A percentile compares a stretch with the other conserved stretches of the same genome.
These are phyloP conservation scores for Falco naumanni DNA, from an alignment of 2,797 vertebrate species.

Conservation along the genomic window DNA sequence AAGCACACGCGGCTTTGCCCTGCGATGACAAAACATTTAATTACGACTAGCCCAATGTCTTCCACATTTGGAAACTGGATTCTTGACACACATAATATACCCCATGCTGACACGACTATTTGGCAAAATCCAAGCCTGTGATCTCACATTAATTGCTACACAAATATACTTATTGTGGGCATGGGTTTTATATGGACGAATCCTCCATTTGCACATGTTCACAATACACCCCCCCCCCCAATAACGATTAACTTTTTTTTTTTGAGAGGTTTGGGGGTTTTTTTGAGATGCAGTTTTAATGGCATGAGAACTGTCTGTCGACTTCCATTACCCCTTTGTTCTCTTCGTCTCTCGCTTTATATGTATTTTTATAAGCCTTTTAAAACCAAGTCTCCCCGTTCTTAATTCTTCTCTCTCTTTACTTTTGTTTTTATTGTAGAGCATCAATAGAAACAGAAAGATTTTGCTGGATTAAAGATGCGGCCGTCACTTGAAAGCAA, in stretches of 20 bases:
- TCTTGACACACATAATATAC: slow-evolving; percentile 53
- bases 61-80: slow-evolving; percentile 63
- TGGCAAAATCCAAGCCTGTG: slow-evolving; percentile 69
- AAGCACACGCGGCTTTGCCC: slow-evolving; percentile 22
- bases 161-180: slow-evolving; percentile 73
- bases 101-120: slow-evolving; percentile 64
- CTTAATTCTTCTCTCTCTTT: slow-evolving; percentile 60
- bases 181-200: slow-evolving; percentile 45
- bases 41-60: slow-evolving; percentile 14
- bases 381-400: slow-evolving; percentile 54
- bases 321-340: slow-evolving; percentile 63
- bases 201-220: slow-evolving; percentile 74
- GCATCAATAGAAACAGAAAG: slow-evolving; percentile 57
- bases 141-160: slow-evolving; percentile 75
- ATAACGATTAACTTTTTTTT: neutral
- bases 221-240: slow-evolving; percentile 55
- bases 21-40: slow-evolving; percentile 66
- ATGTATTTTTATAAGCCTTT: slow-evolving; percentile 74
- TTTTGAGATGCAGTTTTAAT: slow-evolving; percentile 64
- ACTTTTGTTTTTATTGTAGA: slow-evolving; percentile 71
- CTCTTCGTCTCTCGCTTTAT: slow-evolving; percentile 29
- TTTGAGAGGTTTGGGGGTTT: neutral
- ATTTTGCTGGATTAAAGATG: slow-evolving; percentile 52
- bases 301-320: slow-evolving; percentile 62
- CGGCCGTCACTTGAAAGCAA: slow-evolving; percentile 29